phyloP scores from a whole-genome alignment of 2,797 vertebrate genomes.

The Rousettus madagascariensis region DNA sequence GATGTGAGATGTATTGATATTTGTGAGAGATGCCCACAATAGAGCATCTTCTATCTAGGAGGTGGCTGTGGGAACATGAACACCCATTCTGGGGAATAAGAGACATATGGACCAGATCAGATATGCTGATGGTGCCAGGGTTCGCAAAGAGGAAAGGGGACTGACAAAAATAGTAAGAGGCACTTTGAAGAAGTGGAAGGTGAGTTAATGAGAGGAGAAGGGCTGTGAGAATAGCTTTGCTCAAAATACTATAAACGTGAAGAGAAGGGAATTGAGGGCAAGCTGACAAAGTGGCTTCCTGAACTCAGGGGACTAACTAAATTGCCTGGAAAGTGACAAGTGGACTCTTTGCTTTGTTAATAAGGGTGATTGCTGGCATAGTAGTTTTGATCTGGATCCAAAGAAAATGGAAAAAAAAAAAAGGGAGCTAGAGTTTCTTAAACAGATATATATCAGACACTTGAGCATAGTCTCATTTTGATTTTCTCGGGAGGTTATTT shows the following conservation, averaged over 20 bases:
- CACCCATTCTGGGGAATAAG: not conserved
- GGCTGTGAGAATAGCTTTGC: not conserved
- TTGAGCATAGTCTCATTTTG: not conserved
- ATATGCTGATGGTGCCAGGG: rapidly evolving
- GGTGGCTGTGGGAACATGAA: not conserved
- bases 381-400: not conserved
- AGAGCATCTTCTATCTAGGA: not conserved
- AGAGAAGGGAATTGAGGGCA: not conserved
- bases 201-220: not conserved
- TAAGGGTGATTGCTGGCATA: not conserved
- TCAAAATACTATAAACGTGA: not conserved
- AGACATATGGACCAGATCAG: not conserved
- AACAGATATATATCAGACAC: not conserved
- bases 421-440: not conserved
- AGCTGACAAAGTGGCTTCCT: not conserved
- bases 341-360: not conserved
- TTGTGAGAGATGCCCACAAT: not conserved
- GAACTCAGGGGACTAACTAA: not conserved
- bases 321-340: not conserved
- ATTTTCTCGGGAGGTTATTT: not conserved
- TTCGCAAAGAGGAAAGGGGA: not conserved
- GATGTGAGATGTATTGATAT: not conserved
- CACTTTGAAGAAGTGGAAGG: not conserved
- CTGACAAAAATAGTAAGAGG: not conserved
- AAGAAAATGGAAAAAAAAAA: slow-evolving; percentile 19